phyloP scores from a whole-genome alignment of 2,888 invertebrate species.

The Therioaphis trifolii region DNA sequence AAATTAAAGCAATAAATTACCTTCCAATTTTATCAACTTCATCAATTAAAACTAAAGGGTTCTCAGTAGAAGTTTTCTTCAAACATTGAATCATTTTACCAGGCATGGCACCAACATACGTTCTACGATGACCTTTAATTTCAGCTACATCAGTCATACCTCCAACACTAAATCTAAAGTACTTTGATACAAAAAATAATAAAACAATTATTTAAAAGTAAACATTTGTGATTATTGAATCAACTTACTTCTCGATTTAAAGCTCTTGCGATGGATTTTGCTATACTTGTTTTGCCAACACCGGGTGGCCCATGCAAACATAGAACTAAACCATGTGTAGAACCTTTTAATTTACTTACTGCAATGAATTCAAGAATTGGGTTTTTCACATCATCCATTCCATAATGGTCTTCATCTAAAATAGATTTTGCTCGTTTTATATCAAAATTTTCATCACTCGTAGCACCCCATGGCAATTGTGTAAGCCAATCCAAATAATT shows the following conservation, averaged over 20 bases:
- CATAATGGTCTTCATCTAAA: constrained; percentile 97
- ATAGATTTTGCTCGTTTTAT: constrained; percentile 86
- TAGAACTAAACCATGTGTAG: constrained; percentile 97
- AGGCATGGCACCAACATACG: constrained; percentile 99
- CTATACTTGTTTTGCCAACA: constrained; percentile 97
- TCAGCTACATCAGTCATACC: constrained; percentile 99
- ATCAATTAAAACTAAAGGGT: constrained; percentile 97
- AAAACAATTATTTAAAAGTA: constrained; percentile 27
- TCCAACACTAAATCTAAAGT: constrained; percentile 98
- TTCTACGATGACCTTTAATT: constrained; percentile 98
- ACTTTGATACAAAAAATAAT: constrained; percentile 72
- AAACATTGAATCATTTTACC: constrained; percentile 99
- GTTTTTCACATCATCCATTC: constrained; percentile 99
- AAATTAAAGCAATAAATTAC: constrained; percentile 69
- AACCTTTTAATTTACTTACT: constrained; percentile 93
- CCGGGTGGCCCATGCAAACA: constrained; percentile 99
- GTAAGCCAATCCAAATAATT: constrained; percentile 99
- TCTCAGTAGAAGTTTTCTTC: constrained; percentile 97
- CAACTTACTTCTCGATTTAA: constrained; percentile 74
- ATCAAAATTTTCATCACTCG: constrained; percentile 91
- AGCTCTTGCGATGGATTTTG: constrained; percentile 77
- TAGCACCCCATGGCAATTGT: constrained; percentile 94
- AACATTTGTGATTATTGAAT: background rate
- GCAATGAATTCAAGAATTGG: constrained; percentile 98
- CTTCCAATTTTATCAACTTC: constrained; percentile 97